Evolutionary conservation across 2,888 invertebrate genomes (phyloP).

Genomic region (Lycocerus yunnanus): DNA sequence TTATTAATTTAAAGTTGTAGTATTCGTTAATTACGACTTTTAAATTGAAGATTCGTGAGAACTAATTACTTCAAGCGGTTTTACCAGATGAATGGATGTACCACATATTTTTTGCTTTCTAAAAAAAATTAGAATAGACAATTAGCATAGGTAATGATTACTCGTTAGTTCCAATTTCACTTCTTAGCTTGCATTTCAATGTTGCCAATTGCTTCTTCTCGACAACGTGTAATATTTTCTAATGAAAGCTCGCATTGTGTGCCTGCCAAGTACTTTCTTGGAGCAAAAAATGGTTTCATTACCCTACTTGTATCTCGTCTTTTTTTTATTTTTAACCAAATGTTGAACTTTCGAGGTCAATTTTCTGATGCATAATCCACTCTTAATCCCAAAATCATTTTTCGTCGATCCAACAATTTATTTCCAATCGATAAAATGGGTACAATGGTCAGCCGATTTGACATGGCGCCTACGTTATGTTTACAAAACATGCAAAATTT

Average conservation of each 20-base stretch:
- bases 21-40: background rate
- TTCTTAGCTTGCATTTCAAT: background rate
- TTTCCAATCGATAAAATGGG: background rate
- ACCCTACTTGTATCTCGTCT: background rate
- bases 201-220: background rate
- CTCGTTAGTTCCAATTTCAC: background rate
- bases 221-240: background rate
- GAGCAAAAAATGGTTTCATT: background rate
- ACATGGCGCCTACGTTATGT: background rate
- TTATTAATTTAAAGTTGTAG: background rate
- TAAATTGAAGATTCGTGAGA: background rate
- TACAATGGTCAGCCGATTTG: background rate
- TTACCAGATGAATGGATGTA: background rate
- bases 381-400: background rate
- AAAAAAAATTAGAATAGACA: conserved; percentile 1
- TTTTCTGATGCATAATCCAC: background rate
- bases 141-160: background rate
- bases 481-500: background rate
- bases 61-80: background rate
- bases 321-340: background rate
- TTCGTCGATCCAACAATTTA: background rate
- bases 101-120: background rate
- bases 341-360: background rate
- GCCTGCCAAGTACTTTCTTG: background rate
- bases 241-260: background rate